Evolutionary conservation across 2,113 vertebrate genomes (phyloP), one percentile per base, ranked within the genome.

Genomic region (Octodon degus): DNA sequence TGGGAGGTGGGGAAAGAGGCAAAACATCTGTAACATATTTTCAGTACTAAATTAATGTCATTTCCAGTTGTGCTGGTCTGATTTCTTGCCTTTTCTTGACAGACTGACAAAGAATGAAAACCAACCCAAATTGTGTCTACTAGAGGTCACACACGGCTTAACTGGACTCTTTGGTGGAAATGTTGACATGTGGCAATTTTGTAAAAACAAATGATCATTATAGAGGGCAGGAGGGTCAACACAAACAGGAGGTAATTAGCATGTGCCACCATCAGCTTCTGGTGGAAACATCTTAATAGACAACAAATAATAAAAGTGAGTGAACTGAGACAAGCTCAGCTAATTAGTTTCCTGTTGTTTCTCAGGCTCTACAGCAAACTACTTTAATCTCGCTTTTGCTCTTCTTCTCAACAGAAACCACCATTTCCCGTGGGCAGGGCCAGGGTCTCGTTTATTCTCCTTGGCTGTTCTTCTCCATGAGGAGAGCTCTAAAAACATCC

Each of bases 191-290:
- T 7, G 87, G 65, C 6, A 90, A 68, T 97, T 95, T 14, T 93
- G 62, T 72, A 89, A 74, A 97, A 95, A 96, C 91, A 97, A 96
- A 98, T 92, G 93, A 70, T 96, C 93, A 85, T 97, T 96, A 96
- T 34, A 91, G 22, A 89, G 79, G 88, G n/a, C 63, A 1, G 32
- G 50, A 7, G 37, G 80, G 47, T 13, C 95, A 97, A 94, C 92
- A 94, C 87, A 50, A 93, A 96, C 80, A 27, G 1, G 27, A 5
- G 68, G 87, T 34, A 63, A 95, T 97, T 94, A 97, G 93, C 90
- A 96, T 95, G 60, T 95, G 40, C 97, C 24, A 84, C 62, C 95
- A 95, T 10, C 96, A 50, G 47, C 68, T 97, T 91, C 93, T 96
- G 53, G 88, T 92, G 79, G 90, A 96, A 96, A 95, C 40, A 85